phyloP scores from a whole-genome alignment of 2,797 vertebrate species.

The Sciurus carolinensis region DNA sequence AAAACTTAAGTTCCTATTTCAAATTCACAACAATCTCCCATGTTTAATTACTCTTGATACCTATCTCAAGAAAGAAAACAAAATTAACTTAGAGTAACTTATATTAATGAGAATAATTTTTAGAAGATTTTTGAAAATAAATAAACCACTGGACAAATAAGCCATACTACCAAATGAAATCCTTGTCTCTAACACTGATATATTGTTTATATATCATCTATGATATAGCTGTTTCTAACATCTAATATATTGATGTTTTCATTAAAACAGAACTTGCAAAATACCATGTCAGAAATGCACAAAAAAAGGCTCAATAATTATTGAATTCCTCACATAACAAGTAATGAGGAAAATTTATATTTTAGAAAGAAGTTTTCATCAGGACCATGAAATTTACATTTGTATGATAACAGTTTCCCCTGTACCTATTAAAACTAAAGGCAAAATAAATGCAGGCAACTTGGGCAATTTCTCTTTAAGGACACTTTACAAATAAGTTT shows the following conservation, averaged over 20 bases:
- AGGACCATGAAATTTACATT: background rate
- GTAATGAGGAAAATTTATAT: background rate
- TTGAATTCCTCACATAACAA: background rate
- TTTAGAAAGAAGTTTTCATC: background rate
- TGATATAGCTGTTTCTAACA: no score
- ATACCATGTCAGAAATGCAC: background rate
- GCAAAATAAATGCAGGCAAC: background rate
- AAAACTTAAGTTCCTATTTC: background rate
- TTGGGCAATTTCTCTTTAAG: conserved; percentile 19
- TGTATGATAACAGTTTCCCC: background rate
- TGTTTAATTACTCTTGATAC: background rate
- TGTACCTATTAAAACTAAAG: background rate
- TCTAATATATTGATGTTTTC: background rate
- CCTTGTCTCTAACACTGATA: background rate
- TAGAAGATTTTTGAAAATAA: conserved; percentile 17
- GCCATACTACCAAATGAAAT: background rate
- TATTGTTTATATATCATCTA: background rate
- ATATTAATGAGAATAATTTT: background rate
- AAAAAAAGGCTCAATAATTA: background rate
- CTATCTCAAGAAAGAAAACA: background rate
- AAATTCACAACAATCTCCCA: background rate
- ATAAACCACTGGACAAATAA: background rate
- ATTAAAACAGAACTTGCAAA: conserved; percentile 54
- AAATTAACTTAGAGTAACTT: background rate
- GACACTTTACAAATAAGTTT: background rate